Evolutionary conservation across 2,888 invertebrate genomes (phyloP), one percentile per base, ranked within the genome.

Genomic region (Perdita meconis): DNA sequence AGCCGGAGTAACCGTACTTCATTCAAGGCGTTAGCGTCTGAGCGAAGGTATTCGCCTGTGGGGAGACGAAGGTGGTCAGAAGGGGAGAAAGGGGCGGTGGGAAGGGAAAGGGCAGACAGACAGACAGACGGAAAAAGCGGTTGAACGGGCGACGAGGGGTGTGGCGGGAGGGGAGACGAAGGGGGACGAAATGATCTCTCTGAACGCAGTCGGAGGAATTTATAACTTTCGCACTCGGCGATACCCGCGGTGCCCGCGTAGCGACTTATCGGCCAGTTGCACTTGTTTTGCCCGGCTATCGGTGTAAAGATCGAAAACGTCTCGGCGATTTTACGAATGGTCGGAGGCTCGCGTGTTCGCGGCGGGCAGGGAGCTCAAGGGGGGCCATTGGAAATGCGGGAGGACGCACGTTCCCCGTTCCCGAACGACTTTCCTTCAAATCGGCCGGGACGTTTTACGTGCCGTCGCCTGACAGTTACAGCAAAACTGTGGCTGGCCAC

Each of bases 401-500:
- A 10, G 36, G 22, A 24, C 42, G 57, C 44, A 67, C n/a, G 61
- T 68, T 47, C 63, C 40, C 42, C 36, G 13, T 34, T 22, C 12
- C 47, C 68, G 80, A 84, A 75, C 80, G 84, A 80, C 82, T 84
- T 84, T 78, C 80, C 80, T 76, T 84, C 80, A 78, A 84, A 84
- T 84, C 72, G 66, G 22, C 55, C 38, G 65, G 68, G 73, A 82
- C 78, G 77, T 80, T 82, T 78, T 76, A 80, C 82, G 82, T 66
- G 78, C 68, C 68, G 75, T 70, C 57, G 81, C 42, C 73, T 85
- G 87, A 86, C 87, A 83, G 87, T 85, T 84, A 83, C 77, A 83
- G 82, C 78, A 81, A 84, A 85, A 82, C 76, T 69, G 67, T 44
- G 78, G 73, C 76, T 66, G 77, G 63, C 70, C 82, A 84, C 82